Evolutionary conservation across 1,140 invertebrate species (phyloP).

Genomic region (Heliconius nattereri): DNA sequence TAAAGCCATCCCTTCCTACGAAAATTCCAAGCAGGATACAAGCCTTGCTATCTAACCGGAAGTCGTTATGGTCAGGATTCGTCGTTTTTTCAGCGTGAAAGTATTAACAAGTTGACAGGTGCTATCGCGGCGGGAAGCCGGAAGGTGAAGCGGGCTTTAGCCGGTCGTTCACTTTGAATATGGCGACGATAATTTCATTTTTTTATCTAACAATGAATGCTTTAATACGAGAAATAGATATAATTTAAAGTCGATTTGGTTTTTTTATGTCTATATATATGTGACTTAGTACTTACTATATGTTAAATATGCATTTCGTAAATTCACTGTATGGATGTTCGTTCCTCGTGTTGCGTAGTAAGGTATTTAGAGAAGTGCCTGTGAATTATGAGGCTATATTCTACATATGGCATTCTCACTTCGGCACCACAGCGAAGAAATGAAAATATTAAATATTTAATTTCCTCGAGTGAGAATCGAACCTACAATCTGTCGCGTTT

Average conservation of each 20-base stretch:
- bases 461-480: no score
- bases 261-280: neutral
- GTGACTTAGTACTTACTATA: no score
- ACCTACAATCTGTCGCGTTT: no score
- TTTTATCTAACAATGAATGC: slow-evolving; percentile 1
- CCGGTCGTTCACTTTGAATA: slow-evolving; percentile 11
- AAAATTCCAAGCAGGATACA: slow-evolving; percentile 17
- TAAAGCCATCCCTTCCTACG: neutral
- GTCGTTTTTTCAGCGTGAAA: neutral
- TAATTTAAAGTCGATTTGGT: neutral
- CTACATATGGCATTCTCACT: no score
- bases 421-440: neutral
- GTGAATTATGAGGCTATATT: no score
- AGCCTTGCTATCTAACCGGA: slow-evolving; percentile 18
- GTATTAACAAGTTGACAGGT: slow-evolving; percentile 20
- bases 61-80: slow-evolving; percentile 13
- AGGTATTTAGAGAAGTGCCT: no score
- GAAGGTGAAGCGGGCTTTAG: slow-evolving; percentile 19
- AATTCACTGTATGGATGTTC: no score
- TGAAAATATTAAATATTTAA: neutral
- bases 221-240: neutral
- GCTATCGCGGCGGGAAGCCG: slow-evolving; percentile 9
- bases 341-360: no score
- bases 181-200: neutral
- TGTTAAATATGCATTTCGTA: no score